Evolutionary conservation across 2,113 vertebrate genomes (phyloP).

Genomic region (Campylomormyrus tamandua): DNA sequence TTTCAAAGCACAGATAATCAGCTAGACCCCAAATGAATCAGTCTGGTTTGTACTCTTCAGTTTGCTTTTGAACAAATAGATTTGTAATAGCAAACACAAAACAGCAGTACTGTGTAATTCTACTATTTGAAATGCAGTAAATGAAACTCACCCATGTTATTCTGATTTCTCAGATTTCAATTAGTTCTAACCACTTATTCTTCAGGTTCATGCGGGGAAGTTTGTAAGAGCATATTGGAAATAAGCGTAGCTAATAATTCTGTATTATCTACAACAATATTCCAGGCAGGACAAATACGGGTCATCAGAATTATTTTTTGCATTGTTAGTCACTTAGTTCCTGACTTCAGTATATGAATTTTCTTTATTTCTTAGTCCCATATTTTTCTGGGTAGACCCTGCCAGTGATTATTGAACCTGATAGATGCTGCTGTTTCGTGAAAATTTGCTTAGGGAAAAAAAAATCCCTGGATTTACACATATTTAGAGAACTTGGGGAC

Average conservation of each 20-base stretch:
- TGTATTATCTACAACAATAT: background rate
- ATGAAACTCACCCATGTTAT: background rate
- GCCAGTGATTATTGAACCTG: background rate
- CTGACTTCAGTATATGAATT: background rate
- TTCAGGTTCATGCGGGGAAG: background rate
- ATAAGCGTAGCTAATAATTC: background rate
- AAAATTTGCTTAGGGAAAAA: background rate
- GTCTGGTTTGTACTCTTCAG: background rate
- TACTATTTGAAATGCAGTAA: background rate
- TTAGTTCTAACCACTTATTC: background rate
- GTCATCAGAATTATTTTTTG: background rate
- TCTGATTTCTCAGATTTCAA: background rate
- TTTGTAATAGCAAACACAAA: background rate
- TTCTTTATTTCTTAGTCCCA: background rate
- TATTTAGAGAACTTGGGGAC: background rate
- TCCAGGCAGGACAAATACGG: too few species aligned
- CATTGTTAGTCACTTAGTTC: background rate
- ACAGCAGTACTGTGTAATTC: background rate
- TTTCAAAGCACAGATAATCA: background rate
- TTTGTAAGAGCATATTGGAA: background rate
- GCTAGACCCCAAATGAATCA: background rate
- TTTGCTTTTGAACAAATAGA: background rate
- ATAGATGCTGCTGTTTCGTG: background rate
- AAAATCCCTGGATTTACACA: background rate
- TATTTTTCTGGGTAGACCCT: background rate